Base-by-base conservation (phyloP, 1,140 invertebrate genomes). In the Leptinotarsa undecemlineata region DNA sequence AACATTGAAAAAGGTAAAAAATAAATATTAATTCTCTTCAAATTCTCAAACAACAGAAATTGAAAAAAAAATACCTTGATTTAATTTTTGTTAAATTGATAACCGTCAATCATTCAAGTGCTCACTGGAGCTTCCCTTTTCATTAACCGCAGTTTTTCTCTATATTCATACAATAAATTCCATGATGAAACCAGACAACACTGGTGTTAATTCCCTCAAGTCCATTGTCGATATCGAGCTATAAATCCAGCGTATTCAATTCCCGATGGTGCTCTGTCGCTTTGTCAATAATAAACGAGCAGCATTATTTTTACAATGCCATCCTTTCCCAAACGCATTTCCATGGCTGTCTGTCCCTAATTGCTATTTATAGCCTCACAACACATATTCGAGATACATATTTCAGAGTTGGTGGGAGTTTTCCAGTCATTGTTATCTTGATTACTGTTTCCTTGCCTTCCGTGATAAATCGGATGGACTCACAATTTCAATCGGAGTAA, bases 231-330 rank as follows among this genome's bases (percentile, higher is more conserved):
- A 57, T 57, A 57, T 57, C 51, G 51, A 15, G 51, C 51, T 19
- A 57, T 57, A 57, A 57, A 57, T 57, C 51, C 51, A 57, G 51
- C 51, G 51, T 17, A 57, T 57, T 57, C 51, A 57, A 57, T 57
- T 57, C 51, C 51, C 51, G 51, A 57, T 57, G 51, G 51, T 57
- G 51, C 51, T 57, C n/a, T 57, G 51, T 19, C 51, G 51, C 51
- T 57, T 57, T 57, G 51, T 57, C 51, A 57, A 57, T 57, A 57
- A 57, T 57, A 19, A 57, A 57, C 51, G 51, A 57, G 51, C 17
- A 57, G 51, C 51, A 57, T 57, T 57, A 57, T 57, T 57, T 57
- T 57, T 57, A 57, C 51, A 57, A 57, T 57, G 51, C 51, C 51
- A 19, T 57, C 51, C 51, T 57, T 57, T 57, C 51, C 51, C 51